phyloP scores from a whole-genome alignment of 2,797 vertebrate species.

The Enteromius thamalakanensis region DNA sequence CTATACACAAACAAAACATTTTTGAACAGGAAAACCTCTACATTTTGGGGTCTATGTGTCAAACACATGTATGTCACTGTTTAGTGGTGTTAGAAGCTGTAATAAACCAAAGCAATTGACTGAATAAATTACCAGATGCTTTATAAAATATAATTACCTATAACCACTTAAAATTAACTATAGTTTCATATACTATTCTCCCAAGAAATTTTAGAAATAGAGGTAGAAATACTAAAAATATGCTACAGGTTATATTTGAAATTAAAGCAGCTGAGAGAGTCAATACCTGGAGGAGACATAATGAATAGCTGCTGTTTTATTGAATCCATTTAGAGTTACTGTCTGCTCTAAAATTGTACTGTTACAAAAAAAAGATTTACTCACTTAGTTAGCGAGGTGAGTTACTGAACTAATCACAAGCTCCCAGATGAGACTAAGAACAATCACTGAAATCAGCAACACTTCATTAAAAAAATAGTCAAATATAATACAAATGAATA shows the following conservation, averaged over 20 bases:
- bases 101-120: not conserved
- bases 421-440: not conserved
- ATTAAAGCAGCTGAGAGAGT: not conserved
- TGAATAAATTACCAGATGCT: not conserved
- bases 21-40: not conserved
- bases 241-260: not conserved
- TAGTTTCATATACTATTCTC: too few species aligned
- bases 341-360: not conserved
- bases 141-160: not conserved
- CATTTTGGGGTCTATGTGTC: not conserved
- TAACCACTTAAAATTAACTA: not conserved
- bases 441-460: not conserved
- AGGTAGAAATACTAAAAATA: not conserved
- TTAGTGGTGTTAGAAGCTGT: not conserved
- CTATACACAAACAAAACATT: not conserved
- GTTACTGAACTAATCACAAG: not conserved
- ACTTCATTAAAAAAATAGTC: not conserved
- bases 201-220: not conserved
- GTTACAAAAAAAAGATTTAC: not conserved
- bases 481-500: not conserved
- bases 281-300: not conserved
- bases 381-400: not conserved
- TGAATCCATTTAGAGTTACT: not conserved
- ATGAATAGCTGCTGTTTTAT: not conserved
- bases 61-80: too few species aligned